Base-by-base conservation (phyloP, 37 sponge, comb jelly and placozoan genomes). In the Oscarella lobularis region DNA sequence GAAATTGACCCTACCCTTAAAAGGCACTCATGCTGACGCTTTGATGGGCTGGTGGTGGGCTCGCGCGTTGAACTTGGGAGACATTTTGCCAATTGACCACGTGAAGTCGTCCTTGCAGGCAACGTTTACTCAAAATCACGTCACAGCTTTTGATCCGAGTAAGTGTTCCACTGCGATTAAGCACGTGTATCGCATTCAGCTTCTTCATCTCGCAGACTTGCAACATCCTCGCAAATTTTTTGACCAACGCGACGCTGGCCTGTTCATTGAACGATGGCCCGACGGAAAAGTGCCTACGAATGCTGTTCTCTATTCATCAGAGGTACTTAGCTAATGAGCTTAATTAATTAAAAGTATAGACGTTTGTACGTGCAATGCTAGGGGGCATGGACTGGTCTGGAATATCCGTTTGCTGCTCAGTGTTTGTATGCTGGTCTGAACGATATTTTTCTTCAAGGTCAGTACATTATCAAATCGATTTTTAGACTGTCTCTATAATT, bases 201-300 rank as follows among this genome's bases (percentile, higher is more conserved):
- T 31, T 14, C 31, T 5, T 39, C 27, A 2, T 9, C 2, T 41
- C 1, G 55, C 35, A 75, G 76, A 2, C 31, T 34, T 36, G 31
- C 76, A 75, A 35, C 2, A n/a, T 40, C 76, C 76, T 31, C 76
- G 76, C 2, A 40, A 40, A 32, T 75, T 75, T 32, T 40, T 75
- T 40, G 76, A 75, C 76, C 76, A 75, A 41, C 29, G 76, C 40
- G 76, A 75, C 33, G 76, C 76, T 75, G 76, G 76, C 55, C 31
- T 75, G 55, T 75, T 36, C 55, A 75, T 75, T 4, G 2, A 33
- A 60, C 65, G 76, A 35, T 75, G 76, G 76, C 76, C 76, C 33
- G 76, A 75, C 33, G 76, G 76, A 40, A 75, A 75, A 3, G 76
- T 75, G 65, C 76, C 76, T 41, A 41, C 31, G 55, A 75, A 75